Percentiles rank a stretch among this genome's conserved stretches.
These are phyloP conservation scores for Porites lobata DNA, from an alignment of 92 coral and sea anemone genomes.

Conservation along the genomic window DNA sequence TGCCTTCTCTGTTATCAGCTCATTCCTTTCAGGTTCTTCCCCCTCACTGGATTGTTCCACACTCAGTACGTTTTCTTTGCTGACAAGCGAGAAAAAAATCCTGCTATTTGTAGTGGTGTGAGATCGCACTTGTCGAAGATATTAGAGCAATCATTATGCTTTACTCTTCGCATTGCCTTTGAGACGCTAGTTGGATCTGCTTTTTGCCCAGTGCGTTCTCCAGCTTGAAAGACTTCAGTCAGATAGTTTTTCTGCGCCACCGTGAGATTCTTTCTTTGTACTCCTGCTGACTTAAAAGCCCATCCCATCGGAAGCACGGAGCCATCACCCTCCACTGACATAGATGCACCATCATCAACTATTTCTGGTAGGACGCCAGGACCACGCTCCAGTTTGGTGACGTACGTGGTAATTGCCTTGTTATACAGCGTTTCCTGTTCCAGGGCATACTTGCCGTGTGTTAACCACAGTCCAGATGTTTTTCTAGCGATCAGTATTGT, in stretches of 20 bases:
- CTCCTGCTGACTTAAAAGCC: slow-evolving; percentile 44
- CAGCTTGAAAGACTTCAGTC: slow-evolving; percentile 28
- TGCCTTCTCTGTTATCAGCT: too few relatives aligned
- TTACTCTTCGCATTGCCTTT: slow-evolving; percentile 50
- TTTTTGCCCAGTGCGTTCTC: slow-evolving; percentile 67
- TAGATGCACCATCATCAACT: slow-evolving; percentile 1
- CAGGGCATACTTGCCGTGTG: slow-evolving; percentile 59
- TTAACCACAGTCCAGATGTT: slow-evolving; percentile 63
- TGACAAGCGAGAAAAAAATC: slow-evolving; percentile 59
- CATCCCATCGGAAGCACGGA: slow-evolving; percentile 47
- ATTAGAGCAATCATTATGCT: slow-evolving; percentile 29
- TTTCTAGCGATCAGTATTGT: slow-evolving; percentile 45
- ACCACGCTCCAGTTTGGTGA: slow-evolving; percentile 60
- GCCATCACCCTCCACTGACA: neutral
- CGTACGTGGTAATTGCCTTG: slow-evolving; percentile 65
- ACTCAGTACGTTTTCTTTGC: slow-evolving; percentile 9
- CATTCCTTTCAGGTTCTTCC: too few relatives aligned
- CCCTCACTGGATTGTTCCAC: too few relatives aligned
- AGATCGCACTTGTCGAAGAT: slow-evolving; percentile 38
- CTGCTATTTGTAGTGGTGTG: slow-evolving; percentile 67
- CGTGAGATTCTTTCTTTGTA: slow-evolving; percentile 33
- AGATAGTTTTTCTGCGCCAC: slow-evolving; percentile 57
- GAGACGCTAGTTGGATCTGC: slow-evolving; percentile 54
- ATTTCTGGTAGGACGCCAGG: slow-evolving; percentile 45
- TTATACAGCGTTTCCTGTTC: slow-evolving; percentile 57